Percentiles rank a stretch among this genome's conserved stretches.
These are phyloP conservation scores for Pseudococcus viburni DNA, from an alignment of 2,888 invertebrate species.

Conservation along the genomic window DNA sequence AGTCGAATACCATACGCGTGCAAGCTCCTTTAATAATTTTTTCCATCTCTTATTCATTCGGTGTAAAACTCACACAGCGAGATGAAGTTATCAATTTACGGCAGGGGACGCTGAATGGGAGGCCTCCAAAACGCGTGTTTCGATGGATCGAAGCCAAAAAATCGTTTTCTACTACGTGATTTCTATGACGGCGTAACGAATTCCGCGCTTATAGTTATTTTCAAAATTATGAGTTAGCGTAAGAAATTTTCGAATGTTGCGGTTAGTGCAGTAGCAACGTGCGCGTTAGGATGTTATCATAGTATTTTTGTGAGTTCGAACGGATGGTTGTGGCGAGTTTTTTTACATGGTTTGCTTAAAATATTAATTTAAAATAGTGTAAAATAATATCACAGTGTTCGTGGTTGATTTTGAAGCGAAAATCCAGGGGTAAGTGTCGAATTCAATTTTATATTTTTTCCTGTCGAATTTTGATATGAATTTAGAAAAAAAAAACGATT, in stretches of 20 bases:
- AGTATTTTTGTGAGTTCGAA: neutral
- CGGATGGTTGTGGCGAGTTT: slow-evolving; percentile 31
- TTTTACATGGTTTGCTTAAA: neutral
- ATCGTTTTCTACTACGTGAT: slow-evolving; percentile 44
- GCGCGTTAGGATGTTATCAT: neutral
- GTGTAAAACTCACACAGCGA: neutral
- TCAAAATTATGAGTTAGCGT: slow-evolving; percentile 40
- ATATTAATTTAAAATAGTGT: neutral
- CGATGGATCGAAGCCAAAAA: slow-evolving; percentile 47
- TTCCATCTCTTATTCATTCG: neutral
- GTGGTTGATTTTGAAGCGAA: neutral
- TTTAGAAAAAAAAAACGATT: neutral
- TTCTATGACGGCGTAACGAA: slow-evolving; percentile 52
- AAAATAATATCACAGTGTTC: neutral
- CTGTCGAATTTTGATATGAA: neutral
- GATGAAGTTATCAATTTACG: slow-evolving; percentile 40
- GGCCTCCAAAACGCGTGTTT: slow-evolving; percentile 42
- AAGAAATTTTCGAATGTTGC: slow-evolving; percentile 50
- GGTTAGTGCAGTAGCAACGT: slow-evolving; percentile 47
- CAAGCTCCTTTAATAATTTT: slow-evolving; percentile 16
- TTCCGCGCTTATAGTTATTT: slow-evolving; percentile 56
- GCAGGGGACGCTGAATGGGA: slow-evolving; percentile 35
- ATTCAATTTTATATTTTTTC: neutral
- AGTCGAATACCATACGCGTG: slow-evolving; percentile 4
- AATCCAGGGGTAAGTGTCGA: neutral